Conservation (phyloP, 1,140 invertebrate genomes). For the Drosophila equinoxialis region DNA sequence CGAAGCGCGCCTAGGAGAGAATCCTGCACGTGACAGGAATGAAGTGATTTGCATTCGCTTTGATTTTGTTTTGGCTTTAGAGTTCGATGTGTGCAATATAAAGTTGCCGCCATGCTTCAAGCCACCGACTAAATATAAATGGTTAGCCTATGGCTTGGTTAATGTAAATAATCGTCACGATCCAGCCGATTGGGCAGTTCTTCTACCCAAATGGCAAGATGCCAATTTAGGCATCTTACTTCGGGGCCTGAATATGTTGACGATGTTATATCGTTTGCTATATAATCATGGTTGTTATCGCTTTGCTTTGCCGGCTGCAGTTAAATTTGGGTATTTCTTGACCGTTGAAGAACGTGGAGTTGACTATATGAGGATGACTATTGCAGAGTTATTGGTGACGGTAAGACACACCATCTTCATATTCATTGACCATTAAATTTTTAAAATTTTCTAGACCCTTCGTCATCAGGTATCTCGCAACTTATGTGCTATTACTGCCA, state of each 20-base stretch:
- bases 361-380: constrained; percentile 12
- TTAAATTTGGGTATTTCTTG: constrained; percentile 53
- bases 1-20: neutral
- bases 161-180: neutral
- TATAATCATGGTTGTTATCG: constrained; percentile 30
- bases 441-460: constrained; percentile 23
- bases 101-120: constrained; percentile 37
- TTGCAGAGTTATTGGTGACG: constrained; percentile 25
- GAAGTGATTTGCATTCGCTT: constrained; percentile 32
- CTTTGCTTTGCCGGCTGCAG: constrained; percentile 22
- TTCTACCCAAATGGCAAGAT: constrained; percentile 47
- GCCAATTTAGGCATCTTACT: neutral
- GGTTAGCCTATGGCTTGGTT: constrained; percentile 49
- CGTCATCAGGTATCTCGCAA: constrained; percentile 38
- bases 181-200: constrained; percentile 33
- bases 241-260: constrained; percentile 12
- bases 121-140: constrained; percentile 26
- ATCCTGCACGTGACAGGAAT: neutral
- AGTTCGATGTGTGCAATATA: constrained; percentile 29
- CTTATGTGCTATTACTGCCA: constrained; percentile 1
- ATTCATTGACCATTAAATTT: neutral
- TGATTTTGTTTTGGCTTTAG: constrained; percentile 52
- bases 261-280: constrained; percentile 36
- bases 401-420: constrained; percentile 22
- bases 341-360: constrained; percentile 24